A percentile compares a stretch with the other conserved stretches of the same genome.
These are phyloP conservation scores for Argyrosomus regius DNA, from an alignment of 2,797 vertebrate species.

Conservation along the genomic window DNA sequence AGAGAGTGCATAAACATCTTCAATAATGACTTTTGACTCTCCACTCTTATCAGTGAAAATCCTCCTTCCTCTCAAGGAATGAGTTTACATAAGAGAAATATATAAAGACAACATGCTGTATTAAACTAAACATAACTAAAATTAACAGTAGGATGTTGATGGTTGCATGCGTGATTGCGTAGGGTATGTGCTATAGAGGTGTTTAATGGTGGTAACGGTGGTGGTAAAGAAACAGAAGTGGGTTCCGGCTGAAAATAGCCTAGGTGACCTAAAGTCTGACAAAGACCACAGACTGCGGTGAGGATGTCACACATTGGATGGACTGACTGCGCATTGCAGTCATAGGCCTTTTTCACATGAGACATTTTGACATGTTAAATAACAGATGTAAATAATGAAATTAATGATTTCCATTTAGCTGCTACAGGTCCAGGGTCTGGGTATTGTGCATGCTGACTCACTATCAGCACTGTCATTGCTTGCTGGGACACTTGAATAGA, in stretches of 20 bases:
- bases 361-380: constrained; percentile 14
- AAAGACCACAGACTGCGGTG: too few species aligned
- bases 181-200: background rate
- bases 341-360: background rate
- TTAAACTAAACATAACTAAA: background rate
- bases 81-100: background rate
- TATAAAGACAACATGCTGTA: background rate
- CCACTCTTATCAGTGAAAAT: background rate
- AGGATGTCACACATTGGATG: background rate
- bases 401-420: background rate
- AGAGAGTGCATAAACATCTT: background rate
- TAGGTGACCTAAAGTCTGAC: background rate
- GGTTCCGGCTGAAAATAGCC: too few species aligned
- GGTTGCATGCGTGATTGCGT: background rate
- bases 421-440: background rate
- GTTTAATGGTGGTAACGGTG: background rate
- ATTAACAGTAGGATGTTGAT: too few species aligned
- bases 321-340: background rate
- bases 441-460: constrained; percentile 8
- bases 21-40: background rate
- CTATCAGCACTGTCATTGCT: background rate
- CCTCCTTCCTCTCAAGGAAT: background rate
- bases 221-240: background rate
- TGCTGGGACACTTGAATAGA: background rate
- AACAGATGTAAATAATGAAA: constrained; percentile 2